phyloP scores from a whole-genome alignment of 2,888 invertebrate genomes.

The Ametastegia equiseti region DNA sequence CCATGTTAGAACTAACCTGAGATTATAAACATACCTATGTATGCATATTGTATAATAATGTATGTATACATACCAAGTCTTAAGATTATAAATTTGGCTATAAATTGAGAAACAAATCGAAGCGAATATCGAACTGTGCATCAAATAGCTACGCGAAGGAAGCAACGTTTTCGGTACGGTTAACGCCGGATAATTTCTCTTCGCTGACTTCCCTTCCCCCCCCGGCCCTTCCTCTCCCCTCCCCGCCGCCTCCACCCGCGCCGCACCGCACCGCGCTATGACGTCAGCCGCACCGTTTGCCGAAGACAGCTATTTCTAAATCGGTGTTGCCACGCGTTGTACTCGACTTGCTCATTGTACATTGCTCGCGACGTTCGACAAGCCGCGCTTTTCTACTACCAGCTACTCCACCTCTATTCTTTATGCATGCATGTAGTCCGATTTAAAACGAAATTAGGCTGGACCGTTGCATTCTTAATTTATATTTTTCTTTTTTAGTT shows the following conservation, averaged over 20 bases:
- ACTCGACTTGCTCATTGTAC: conserved; percentile 39
- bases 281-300: conserved; percentile 41
- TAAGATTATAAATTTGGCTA: neutral
- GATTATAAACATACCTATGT: neutral
- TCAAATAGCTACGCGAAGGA: neutral
- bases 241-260: neutral
- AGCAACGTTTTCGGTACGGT: conserved; percentile 35
- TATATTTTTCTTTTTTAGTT: neutral
- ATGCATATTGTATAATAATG: too few species aligned
- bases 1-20: neutral
- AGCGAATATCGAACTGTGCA: neutral
- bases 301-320: conserved; percentile 45
- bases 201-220: neutral
- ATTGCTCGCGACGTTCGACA: conserved; percentile 6
- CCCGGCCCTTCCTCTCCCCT: neutral
- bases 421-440: neutral
- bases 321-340: conserved; percentile 47
- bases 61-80: too few species aligned
- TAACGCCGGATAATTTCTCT: conserved; percentile 34
- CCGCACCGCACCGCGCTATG: neutral
- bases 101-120: neutral
- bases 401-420: neutral
- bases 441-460: conserved; percentile 24
- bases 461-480: neutral
- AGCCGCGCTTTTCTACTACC: neutral